Evolutionary conservation across 2,888 invertebrate species (phyloP), one percentile per base, ranked within the genome.

Genomic region (Leptinotarsa rubiginosa): DNA sequence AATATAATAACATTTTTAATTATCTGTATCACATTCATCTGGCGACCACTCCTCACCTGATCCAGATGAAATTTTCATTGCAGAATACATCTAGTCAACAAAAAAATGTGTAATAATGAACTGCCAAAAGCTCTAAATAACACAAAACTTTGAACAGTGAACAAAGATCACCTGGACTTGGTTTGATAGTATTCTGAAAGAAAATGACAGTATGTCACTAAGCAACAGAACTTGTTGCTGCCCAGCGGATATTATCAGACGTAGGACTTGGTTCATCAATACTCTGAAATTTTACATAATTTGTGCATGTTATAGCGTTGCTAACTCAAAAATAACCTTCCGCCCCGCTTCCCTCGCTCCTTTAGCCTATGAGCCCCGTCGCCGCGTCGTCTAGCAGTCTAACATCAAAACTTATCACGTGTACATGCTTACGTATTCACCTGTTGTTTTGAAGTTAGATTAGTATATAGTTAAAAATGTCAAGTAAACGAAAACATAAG

Each of bases 201-300:
- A 25, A 4, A 25, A 25, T 25, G 3, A 3, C 3, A n/a, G n/a
- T n/a, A n/a, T n/a, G n/a, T n/a, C n/a, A n/a, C n/a, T n/a, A n/a
- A n/a, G n/a, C n/a, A n/a, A n/a, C n/a, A n/a, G n/a, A n/a, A n/a
- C n/a, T n/a, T n/a, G n/a, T n/a, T n/a, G n/a, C n/a, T n/a, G n/a
- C n/a, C n/a, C n/a, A n/a, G n/a, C n/a, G n/a, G n/a, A n/a, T n/a
- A n/a, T n/a, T n/a, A n/a, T n/a, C n/a, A n/a, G n/a, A n/a, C n/a
- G n/a, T n/a, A n/a, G n/a, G n/a, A n/a, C n/a, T n/a, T n/a, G n/a
- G n/a, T n/a, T n/a, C n/a, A n/a, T n/a, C n/a, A n/a, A n/a, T n/a
- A n/a, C n/a, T n/a, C n/a, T n/a, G 56, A 56, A 56, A 56, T 56
- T 56, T 56, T 56, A 7, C 56, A 56, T 56, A 56, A 10, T 56